These are phyloP conservation scores for Trissolcus japonicus DNA, from an alignment of 2,888 invertebrate genomes.

Conservation along the genomic window DNA sequence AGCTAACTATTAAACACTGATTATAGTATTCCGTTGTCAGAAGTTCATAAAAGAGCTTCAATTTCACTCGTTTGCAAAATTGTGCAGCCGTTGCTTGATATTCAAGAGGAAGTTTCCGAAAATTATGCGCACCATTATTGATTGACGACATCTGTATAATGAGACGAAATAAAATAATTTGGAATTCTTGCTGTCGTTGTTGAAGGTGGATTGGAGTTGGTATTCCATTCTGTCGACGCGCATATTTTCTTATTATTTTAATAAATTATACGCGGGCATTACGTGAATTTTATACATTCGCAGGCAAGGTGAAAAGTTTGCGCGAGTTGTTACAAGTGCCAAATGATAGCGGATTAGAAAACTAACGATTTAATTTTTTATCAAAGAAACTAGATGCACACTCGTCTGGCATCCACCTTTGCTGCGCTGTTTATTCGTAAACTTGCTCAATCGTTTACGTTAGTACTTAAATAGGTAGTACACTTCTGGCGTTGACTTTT, in stretches of 20 bases:
- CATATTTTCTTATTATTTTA: too few species aligned
- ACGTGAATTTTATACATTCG: background rate
- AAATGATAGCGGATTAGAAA: slow-evolving; percentile 4
- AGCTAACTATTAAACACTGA: too few species aligned
- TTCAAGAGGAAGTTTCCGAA: too few species aligned
- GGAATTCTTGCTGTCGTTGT: too few species aligned
- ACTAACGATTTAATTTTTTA: slow-evolving; percentile 15
- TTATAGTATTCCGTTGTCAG: too few species aligned
- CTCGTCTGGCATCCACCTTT: slow-evolving; percentile 35
- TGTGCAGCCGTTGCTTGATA: too few species aligned
- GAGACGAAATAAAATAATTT: too few species aligned
- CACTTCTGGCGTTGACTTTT: slow-evolving; percentile 71
- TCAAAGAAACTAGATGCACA: slow-evolving; percentile 27
- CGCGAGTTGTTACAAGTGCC: background rate
- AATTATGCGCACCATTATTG: too few species aligned
- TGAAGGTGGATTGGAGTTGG: too few species aligned
- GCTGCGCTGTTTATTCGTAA: slow-evolving; percentile 66
- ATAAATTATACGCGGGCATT: too few species aligned
- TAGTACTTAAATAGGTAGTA: slow-evolving; percentile 68
- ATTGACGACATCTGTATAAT: too few species aligned
- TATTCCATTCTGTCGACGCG: too few species aligned
- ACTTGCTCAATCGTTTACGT: slow-evolving; percentile 69
- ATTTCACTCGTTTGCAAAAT: background rate
- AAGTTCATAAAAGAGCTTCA: slow-evolving; percentile 1
- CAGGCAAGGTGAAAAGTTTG: background rate